Conservation (phyloP, 2,797 vertebrate species). For the Cottoperca gobio region DNA sequence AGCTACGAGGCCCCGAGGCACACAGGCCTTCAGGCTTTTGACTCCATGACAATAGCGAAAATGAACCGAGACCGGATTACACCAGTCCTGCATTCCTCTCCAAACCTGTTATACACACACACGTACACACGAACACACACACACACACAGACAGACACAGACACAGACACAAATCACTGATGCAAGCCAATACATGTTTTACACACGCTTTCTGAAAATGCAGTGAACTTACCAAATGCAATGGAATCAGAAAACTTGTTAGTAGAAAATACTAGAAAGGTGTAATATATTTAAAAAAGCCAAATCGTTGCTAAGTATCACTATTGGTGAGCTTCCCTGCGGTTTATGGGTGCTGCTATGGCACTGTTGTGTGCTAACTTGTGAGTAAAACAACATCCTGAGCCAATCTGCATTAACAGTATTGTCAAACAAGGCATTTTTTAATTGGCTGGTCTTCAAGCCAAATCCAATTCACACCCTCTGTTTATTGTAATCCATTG, state of each 20-base stretch:
- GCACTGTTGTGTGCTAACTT: constrained; percentile 1
- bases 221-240: neutral
- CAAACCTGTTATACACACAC: constrained; percentile 75
- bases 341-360: constrained; percentile 7
- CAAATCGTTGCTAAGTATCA: constrained; percentile 2
- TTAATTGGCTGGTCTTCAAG: constrained; percentile 8
- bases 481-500: constrained; percentile 33
- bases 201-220: constrained; percentile 24
- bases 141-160: constrained; percentile 25
- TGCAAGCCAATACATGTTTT: constrained; percentile 74
- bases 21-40: constrained; percentile 69
- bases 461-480: neutral
- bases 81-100: constrained; percentile 79
- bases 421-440: neutral
- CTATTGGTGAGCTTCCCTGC: neutral
- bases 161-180: constrained; percentile 55
- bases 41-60: constrained; percentile 74
- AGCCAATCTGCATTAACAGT: neutral
- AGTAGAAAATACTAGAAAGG: constrained; percentile 16
- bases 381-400: neutral
- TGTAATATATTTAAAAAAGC: constrained; percentile 18
- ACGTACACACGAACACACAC: constrained; percentile 22
- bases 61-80: constrained; percentile 80
- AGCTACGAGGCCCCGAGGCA: constrained; percentile 58
- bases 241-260: constrained; percentile 29